These are phyloP conservation scores for Drosophila chauvacae DNA, from an alignment of 1,140 invertebrate genomes.

Conservation along the genomic window DNA sequence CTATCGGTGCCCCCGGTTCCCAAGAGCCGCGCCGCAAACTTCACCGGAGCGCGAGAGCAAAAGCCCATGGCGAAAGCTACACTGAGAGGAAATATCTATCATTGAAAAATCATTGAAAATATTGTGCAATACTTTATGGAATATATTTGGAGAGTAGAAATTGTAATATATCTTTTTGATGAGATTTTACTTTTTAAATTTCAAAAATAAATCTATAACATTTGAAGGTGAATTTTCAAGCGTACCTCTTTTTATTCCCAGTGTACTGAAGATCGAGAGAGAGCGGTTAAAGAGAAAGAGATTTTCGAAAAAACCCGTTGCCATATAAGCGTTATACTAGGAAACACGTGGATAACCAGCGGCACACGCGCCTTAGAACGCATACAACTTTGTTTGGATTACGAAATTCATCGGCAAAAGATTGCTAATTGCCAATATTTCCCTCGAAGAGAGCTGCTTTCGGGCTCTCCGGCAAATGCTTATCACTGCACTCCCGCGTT, in stretches of 20 bases:
- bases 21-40: slow-evolving; percentile 25
- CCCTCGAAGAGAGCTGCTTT: background rate
- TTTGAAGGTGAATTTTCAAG: background rate
- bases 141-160: background rate
- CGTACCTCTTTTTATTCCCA: background rate
- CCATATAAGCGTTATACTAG: slow-evolving; percentile 13
- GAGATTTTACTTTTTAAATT: background rate
- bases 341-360: slow-evolving; percentile 45
- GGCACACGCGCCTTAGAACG: slow-evolving; percentile 43
- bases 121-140: background rate
- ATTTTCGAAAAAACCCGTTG: slow-evolving; percentile 1
- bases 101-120: background rate
- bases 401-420: slow-evolving; percentile 42
- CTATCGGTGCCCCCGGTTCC: slow-evolving; percentile 31
- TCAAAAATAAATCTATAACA: background rate
- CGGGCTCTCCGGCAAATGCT: slow-evolving; percentile 21
- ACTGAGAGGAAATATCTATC: background rate
- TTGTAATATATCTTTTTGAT: background rate
- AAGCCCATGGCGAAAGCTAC: slow-evolving; percentile 29
- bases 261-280: background rate
- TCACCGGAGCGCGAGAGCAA: slow-evolving; percentile 21
- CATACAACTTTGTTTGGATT: slow-evolving; percentile 41
- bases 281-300: background rate
- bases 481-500: slow-evolving; percentile 48
- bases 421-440: slow-evolving; percentile 23